A percentile compares a stretch with the other conserved stretches of the same genome.
Evolutionary conservation across 2,888 invertebrate genomes (phyloP).

Genomic region (Rugalucina vietnamica): DNA sequence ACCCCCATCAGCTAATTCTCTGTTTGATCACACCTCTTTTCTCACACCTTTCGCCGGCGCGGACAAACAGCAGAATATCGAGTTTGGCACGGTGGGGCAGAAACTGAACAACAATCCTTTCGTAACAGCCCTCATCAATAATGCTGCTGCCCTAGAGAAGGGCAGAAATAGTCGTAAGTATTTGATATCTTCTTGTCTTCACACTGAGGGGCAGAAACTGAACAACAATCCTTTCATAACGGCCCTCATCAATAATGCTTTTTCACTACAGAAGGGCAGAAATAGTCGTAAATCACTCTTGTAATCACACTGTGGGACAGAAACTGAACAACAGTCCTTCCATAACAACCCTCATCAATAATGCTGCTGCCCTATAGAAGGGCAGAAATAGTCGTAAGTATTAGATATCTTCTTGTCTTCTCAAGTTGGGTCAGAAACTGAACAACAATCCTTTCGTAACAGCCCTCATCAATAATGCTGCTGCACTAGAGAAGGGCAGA

Average conservation of each 20-base stretch:
- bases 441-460: slow-evolving; percentile 61
- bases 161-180: slow-evolving; percentile 58
- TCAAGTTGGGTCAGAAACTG: slow-evolving; percentile 41
- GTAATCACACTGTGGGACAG: slow-evolving; percentile 39
- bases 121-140: slow-evolving; percentile 71
- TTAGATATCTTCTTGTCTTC: too few species aligned
- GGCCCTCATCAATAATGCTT: slow-evolving; percentile 70
- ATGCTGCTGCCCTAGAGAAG: slow-evolving; percentile 55
- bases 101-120: slow-evolving; percentile 59
- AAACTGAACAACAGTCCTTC: slow-evolving; percentile 53
- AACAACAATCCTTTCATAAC: slow-evolving; percentile 63
- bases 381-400: slow-evolving; percentile 55
- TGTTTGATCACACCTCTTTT: slow-evolving; percentile 66
- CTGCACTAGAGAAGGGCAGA: slow-evolving; percentile 45
- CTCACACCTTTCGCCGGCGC: slow-evolving; percentile 65
- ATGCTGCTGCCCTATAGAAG: slow-evolving; percentile 52
- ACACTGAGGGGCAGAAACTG: slow-evolving; percentile 49
- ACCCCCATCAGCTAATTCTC: slow-evolving; percentile 57
- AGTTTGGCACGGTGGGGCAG: slow-evolving; percentile 54
- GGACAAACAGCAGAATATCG: slow-evolving; percentile 68
- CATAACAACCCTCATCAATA: slow-evolving; percentile 71
- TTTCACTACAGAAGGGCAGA: slow-evolving; percentile 48
- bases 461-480: slow-evolving; percentile 70
- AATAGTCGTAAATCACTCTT: slow-evolving; percentile 58
- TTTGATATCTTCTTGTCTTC: too few species aligned